Evolutionary conservation across 2,888 invertebrate genomes (phyloP).

Genomic region (Euplexia lucipara): DNA sequence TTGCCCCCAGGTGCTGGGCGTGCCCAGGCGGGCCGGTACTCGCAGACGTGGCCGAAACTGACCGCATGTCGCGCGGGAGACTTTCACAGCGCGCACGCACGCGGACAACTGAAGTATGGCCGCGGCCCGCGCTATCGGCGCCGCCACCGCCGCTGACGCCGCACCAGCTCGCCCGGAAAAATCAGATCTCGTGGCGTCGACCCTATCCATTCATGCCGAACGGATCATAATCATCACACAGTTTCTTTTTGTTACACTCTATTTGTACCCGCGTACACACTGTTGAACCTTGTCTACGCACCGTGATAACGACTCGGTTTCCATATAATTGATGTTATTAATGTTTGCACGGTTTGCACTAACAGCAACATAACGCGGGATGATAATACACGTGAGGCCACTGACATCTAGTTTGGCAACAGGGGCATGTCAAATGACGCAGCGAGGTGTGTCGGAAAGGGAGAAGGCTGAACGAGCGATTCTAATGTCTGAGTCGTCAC

Average conservation of each 20-base stretch:
- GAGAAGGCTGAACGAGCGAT: slow-evolving; percentile 78
- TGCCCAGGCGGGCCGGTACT: slow-evolving; percentile 63
- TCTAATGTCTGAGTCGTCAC: slow-evolving; percentile 80
- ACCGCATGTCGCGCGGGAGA: slow-evolving; percentile 86
- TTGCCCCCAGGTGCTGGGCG: slow-evolving; percentile 84
- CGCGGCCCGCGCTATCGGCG: slow-evolving; percentile 78
- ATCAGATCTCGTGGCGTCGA: slow-evolving; percentile 87
- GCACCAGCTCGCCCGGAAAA: slow-evolving; percentile 84
- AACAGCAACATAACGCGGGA: slow-evolving; percentile 44
- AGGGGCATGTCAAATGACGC: slow-evolving; percentile 77
- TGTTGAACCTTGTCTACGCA: slow-evolving; percentile 70
- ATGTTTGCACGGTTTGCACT: slow-evolving; percentile 42
- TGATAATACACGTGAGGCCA: slow-evolving; percentile 62
- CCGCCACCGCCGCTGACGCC: slow-evolving; percentile 77
- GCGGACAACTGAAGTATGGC: slow-evolving; percentile 84
- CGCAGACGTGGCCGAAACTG: slow-evolving; percentile 75
- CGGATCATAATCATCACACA: slow-evolving; percentile 80
- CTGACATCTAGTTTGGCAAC: slow-evolving; percentile 75
- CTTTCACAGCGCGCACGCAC: slow-evolving; percentile 90
- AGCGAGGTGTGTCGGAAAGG: slow-evolving; percentile 84
- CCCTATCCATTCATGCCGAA: slow-evolving; percentile 89
- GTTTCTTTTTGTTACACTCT: slow-evolving; percentile 88
- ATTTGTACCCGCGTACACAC: slow-evolving; percentile 73
- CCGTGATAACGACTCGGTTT: slow-evolving; percentile 64
- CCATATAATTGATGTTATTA: slow-evolving; percentile 45